Percentiles rank a stretch among this genome's conserved stretches.
These are phyloP conservation scores for Globodera rostochiensis DNA, from an alignment of 1,140 invertebrate genomes.

Conservation along the genomic window DNA sequence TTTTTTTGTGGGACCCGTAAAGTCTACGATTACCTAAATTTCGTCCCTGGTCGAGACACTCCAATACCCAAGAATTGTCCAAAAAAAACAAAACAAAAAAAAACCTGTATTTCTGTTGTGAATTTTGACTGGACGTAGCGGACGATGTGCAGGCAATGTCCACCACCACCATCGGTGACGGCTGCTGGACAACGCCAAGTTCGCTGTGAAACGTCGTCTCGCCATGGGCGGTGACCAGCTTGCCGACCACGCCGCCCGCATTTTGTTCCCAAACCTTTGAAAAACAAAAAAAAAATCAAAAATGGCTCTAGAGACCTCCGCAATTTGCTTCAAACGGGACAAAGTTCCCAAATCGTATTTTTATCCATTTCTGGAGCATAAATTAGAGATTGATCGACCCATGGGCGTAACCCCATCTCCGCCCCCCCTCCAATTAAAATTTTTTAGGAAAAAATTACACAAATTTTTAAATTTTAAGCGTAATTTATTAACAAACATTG, in stretches of 20 bases:
- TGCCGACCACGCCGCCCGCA: constrained; percentile 50
- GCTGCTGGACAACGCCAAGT: background rate
- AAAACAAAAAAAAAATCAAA: constrained; percentile 35
- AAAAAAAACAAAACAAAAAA: background rate
- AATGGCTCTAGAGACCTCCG: constrained; percentile 11
- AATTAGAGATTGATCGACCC: too few relatives aligned
- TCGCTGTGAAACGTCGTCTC: constrained; percentile 38
- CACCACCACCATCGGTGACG: background rate
- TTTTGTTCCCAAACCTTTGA: constrained; percentile 57
- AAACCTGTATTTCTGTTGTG: background rate
- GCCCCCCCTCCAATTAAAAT: too few relatives aligned
- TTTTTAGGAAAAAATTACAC: background rate
- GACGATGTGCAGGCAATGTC: background rate
- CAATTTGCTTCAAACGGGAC: background rate
- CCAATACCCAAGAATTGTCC: too few relatives aligned
- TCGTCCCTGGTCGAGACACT: too few relatives aligned
- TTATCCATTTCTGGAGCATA: too few relatives aligned
- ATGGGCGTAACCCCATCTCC: too few relatives aligned
- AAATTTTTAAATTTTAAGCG: background rate
- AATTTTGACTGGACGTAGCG: background rate
- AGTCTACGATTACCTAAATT: too few relatives aligned
- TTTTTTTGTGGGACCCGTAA: too few relatives aligned
- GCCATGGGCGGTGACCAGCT: constrained; percentile 32
- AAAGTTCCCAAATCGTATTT: background rate
- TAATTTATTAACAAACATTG: background rate